These are phyloP conservation scores for Phocoena sinus DNA, from an alignment of 2,113 vertebrate genomes.

Conservation along the genomic window DNA sequence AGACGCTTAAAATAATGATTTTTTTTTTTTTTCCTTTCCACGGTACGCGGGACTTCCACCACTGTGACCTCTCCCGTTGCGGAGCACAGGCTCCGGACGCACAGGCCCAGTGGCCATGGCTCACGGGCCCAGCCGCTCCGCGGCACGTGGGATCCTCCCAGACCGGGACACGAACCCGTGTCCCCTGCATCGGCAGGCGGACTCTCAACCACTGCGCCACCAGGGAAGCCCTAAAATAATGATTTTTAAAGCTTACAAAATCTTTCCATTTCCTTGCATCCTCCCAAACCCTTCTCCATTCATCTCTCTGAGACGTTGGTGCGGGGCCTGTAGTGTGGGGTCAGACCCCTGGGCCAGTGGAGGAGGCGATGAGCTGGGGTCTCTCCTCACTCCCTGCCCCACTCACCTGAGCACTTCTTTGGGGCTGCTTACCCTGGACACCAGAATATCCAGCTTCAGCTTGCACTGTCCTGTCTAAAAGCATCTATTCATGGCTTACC, in stretches of 20 bases:
- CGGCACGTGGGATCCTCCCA: no score
- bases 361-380: accelerated
- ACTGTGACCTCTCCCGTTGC: no score
- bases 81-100: no score
- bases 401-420: background rate
- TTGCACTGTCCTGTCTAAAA: background rate
- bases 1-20: background rate
- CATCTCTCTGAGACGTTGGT: background rate
- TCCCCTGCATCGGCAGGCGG: no score
- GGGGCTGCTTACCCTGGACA: background rate
- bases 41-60: no score
- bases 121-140: no score
- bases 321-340: background rate
- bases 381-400: background rate
- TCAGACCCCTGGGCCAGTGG: background rate
- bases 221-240: background rate
- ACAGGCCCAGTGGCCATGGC: no score
- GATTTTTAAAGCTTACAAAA: background rate
- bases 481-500: background rate
- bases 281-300: background rate
- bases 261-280: background rate
- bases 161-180: no score
- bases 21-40: background rate
- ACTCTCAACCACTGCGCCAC: no score
- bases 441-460: background rate